These are phyloP conservation scores for Australoheros facetus DNA, from an alignment of 2,797 vertebrate genomes.

Conservation along the genomic window DNA sequence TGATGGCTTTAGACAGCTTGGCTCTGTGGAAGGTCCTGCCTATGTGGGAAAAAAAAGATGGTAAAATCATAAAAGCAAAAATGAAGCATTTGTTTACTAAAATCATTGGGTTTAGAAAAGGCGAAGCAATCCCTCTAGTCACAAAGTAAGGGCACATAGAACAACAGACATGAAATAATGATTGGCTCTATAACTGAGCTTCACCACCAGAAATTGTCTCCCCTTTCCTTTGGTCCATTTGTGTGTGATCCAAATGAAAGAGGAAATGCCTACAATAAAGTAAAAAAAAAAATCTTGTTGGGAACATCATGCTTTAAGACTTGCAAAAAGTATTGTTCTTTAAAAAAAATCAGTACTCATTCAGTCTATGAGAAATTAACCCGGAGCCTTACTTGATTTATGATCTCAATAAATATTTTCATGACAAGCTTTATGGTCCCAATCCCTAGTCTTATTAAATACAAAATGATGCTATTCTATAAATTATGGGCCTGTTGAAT, in stretches of 20 bases:
- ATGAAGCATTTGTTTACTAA: neutral
- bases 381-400: too few relatives aligned
- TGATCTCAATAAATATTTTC: too few relatives aligned
- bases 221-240: neutral
- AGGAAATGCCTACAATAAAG: neutral
- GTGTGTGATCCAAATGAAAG: neutral
- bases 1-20: neutral
- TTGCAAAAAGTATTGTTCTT: neutral
- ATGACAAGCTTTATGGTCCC: too few relatives aligned
- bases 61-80: neutral
- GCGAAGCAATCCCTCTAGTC: neutral
- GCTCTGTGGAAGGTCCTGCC: neutral
- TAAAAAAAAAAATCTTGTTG: neutral
- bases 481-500: neutral
- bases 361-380: too few relatives aligned
- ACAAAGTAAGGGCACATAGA: too few relatives aligned
- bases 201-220: too few relatives aligned
- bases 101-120: neutral
- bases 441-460: neutral
- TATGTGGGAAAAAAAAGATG: neutral
- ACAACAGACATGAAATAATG: too few relatives aligned
- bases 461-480: neutral
- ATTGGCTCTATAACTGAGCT: too few relatives aligned
- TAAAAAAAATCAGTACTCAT: neutral
- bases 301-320: neutral